phyloP scores from a whole-genome alignment of 2,888 invertebrate species.

The Nomada ruficornis region DNA sequence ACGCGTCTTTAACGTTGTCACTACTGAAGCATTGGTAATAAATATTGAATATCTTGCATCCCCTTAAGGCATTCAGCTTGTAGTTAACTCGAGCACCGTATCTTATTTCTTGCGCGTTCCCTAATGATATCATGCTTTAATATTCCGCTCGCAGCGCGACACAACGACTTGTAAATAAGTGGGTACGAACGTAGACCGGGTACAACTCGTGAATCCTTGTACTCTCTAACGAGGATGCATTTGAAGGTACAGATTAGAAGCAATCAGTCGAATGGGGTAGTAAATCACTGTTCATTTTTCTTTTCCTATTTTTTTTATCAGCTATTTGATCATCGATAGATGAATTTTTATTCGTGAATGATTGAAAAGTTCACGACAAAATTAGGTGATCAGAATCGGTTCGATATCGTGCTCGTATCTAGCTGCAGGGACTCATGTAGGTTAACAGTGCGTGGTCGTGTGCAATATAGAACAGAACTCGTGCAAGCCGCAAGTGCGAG shows the following conservation, averaged over 20 bases:
- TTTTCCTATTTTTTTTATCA: background rate
- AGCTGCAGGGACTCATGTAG: constrained; percentile 52
- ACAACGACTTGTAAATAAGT: constrained; percentile 6
- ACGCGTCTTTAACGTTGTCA: background rate
- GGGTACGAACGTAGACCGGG: background rate
- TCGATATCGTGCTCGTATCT: constrained; percentile 28
- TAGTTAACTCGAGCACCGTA: too few relatives aligned
- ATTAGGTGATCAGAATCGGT: constrained; percentile 10
- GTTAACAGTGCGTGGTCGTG: constrained; percentile 62
- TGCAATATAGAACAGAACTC: constrained; percentile 57
- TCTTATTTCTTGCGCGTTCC: background rate
- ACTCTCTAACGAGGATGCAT: constrained; percentile 19
- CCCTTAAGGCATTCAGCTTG: background rate
- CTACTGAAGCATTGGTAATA: background rate
- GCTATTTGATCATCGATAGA: background rate
- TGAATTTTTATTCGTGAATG: background rate
- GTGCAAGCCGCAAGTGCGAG: constrained; percentile 57
- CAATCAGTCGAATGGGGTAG: background rate
- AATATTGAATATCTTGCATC: background rate
- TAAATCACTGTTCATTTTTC: background rate
- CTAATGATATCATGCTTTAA: constrained; percentile 21
- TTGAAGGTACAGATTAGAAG: background rate
- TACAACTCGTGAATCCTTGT: constrained; percentile 5
- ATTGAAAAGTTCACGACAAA: background rate
- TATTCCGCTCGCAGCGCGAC: constrained; percentile 9